Conservation (phyloP, 2,888 invertebrate species). For the Hymenopus coronatus region DNA sequence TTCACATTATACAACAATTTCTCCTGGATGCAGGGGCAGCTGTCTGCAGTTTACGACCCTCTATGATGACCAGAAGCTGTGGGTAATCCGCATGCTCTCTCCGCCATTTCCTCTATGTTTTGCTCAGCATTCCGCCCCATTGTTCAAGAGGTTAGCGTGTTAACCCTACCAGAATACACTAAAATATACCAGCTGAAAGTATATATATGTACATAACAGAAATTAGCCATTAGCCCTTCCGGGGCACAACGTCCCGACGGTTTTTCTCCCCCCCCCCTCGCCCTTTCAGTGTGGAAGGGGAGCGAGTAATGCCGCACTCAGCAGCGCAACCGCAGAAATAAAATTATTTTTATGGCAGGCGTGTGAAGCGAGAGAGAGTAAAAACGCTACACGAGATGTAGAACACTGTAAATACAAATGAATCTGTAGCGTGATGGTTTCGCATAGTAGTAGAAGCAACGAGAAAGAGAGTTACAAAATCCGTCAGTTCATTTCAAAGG, state of each 20-base stretch:
- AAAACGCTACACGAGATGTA: neutral
- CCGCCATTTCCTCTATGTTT: neutral
- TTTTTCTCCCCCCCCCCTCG: neutral
- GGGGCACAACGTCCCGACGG: neutral
- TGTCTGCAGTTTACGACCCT: neutral
- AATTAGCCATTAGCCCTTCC: neutral
- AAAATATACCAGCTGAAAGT: neutral
- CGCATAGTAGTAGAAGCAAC: neutral
- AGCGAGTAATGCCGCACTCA: neutral
- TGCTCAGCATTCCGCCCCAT: neutral
- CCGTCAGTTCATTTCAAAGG: neutral
- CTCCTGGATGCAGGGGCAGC: neutral
- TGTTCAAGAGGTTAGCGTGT: neutral
- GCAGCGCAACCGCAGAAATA: neutral
- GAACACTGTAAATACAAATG: neutral
- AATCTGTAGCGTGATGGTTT: neutral
- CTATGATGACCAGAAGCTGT: neutral
- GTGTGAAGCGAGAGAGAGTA: neutral
- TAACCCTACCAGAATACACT: neutral
- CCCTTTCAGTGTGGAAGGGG: neutral
- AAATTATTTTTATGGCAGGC: neutral
- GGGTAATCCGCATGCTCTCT: neutral
- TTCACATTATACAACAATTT: neutral
- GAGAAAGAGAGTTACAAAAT: neutral
- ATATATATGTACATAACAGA: neutral